These are phyloP conservation scores for Xiphias gladius DNA, from an alignment of 2,113 vertebrate genomes.

Conservation along the genomic window DNA sequence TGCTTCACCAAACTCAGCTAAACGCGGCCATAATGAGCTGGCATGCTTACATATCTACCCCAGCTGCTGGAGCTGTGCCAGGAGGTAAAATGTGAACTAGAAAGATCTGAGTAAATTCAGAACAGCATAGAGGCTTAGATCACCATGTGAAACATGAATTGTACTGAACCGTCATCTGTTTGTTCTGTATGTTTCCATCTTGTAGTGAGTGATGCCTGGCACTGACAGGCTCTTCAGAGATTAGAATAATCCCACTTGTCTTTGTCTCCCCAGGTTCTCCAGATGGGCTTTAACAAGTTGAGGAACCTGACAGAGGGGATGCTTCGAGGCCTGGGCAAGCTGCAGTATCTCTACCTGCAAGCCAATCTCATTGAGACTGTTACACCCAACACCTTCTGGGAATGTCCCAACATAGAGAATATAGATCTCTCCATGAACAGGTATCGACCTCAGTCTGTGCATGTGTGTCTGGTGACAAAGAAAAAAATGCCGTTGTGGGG, in stretches of 20 bases:
- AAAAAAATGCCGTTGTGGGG: background rate
- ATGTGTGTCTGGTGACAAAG: background rate
- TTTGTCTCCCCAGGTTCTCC: constrained; percentile 79
- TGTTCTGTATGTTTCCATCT: constrained; percentile 59
- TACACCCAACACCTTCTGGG: constrained; percentile 95
- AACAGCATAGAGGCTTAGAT: constrained; percentile 61
- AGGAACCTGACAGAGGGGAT: constrained; percentile 96
- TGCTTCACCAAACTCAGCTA: constrained; percentile 49
- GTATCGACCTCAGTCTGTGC: constrained; percentile 33
- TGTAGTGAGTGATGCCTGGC: constrained; percentile 57
- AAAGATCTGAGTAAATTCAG: constrained; percentile 60
- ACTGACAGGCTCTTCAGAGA: constrained; percentile 58
- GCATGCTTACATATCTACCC: constrained; percentile 41
- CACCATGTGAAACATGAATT: constrained; percentile 67
- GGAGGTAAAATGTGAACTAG: constrained; percentile 60
- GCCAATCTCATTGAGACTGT: constrained; percentile 97
- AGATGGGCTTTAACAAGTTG: constrained; percentile 86
- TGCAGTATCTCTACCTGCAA: constrained; percentile 99
- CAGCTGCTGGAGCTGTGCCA: constrained; percentile 53
- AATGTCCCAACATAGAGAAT: constrained; percentile 96
- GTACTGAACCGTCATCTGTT: constrained; percentile 61
- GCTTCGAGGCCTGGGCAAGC: constrained; percentile 94
- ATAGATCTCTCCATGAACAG: constrained; percentile 99
- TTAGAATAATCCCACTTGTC: constrained; percentile 81
- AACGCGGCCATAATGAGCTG: constrained; percentile 66